Conservation (phyloP, 1,140 invertebrate species). For the Paracyclopina nana region DNA sequence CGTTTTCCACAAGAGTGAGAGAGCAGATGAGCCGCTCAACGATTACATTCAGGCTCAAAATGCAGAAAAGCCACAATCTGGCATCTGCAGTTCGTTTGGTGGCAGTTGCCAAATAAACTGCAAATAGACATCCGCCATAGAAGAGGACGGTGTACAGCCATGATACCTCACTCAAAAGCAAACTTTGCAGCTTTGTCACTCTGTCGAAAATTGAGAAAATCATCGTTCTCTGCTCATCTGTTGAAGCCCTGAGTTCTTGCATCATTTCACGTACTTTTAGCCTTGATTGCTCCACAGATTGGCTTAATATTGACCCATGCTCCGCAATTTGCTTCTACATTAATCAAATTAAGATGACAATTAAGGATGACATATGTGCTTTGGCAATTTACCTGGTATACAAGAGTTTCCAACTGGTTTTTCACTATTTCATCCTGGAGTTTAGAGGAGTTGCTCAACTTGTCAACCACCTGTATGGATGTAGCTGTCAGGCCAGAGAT, state of each 20-base stretch:
- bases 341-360: too few relatives aligned
- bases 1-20: constrained; percentile 17
- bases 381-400: too few relatives aligned
- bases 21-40: constrained; percentile 23
- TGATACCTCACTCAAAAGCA: constrained; percentile 35
- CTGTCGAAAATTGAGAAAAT: constrained; percentile 37
- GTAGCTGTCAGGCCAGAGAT: constrained; percentile 29
- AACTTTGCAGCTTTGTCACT: constrained; percentile 31
- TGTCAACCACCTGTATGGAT: constrained; percentile 29
- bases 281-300: constrained; percentile 26
- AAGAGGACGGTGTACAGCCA: constrained; percentile 37
- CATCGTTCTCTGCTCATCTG: constrained; percentile 32
- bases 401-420: constrained; percentile 34
- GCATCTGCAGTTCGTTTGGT: constrained; percentile 30
- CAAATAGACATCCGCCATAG: constrained; percentile 30
- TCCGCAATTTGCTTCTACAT: constrained; percentile 32
- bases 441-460: constrained; percentile 29
- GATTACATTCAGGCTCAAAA: constrained; percentile 28
- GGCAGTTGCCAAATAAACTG: constrained; percentile 34
- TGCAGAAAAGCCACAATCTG: constrained; percentile 32
- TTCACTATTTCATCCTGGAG: constrained; percentile 27
- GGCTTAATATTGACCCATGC: constrained; percentile 28
- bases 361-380: too few relatives aligned
- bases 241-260: constrained; percentile 30
- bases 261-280: constrained; percentile 31